phyloP scores from a whole-genome alignment of 2,888 invertebrate species.

The Anthrax anthrax region DNA sequence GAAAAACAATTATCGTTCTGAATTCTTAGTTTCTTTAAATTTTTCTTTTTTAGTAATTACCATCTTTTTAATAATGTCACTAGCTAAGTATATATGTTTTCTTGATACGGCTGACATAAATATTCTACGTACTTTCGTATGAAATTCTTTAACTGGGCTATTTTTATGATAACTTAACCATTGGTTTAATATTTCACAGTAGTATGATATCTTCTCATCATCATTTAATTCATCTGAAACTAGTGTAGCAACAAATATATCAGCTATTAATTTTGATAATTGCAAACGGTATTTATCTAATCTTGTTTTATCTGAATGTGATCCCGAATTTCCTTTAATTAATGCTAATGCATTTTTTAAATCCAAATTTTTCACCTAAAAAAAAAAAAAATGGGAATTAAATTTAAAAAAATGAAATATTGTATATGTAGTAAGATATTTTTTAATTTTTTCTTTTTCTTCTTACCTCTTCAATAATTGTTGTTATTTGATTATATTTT shows the following conservation, averaged over 20 bases:
- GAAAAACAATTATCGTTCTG: neutral
- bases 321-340: slow-evolving; percentile 2
- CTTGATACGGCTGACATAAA: slow-evolving; percentile 6
- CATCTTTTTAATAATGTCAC: slow-evolving; percentile 8
- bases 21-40: no score
- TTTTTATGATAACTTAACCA: slow-evolving; percentile 5
- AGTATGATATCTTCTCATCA: slow-evolving; percentile 4
- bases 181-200: slow-evolving; percentile 8
- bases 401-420: no score
- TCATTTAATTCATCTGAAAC: slow-evolving; percentile 4
- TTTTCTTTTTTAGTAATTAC: slow-evolving; percentile 4
- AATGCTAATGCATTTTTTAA: slow-evolving; percentile 1
- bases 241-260: slow-evolving; percentile 5
- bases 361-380: slow-evolving; percentile 1
- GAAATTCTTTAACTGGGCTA: slow-evolving; percentile 4
- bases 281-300: slow-evolving; percentile 4
- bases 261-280: slow-evolving; percentile 5
- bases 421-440: no score
- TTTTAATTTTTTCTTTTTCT: no score
- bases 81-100: slow-evolving; percentile 7
- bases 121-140: slow-evolving; percentile 6
- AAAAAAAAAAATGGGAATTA: no score
- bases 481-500: slow-evolving; percentile 35
- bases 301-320: neutral
- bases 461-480: slow-evolving; percentile 36